Evolutionary conservation across 2,797 vertebrate genomes (phyloP).

Genomic region (Adrianichthys oophorus): DNA sequence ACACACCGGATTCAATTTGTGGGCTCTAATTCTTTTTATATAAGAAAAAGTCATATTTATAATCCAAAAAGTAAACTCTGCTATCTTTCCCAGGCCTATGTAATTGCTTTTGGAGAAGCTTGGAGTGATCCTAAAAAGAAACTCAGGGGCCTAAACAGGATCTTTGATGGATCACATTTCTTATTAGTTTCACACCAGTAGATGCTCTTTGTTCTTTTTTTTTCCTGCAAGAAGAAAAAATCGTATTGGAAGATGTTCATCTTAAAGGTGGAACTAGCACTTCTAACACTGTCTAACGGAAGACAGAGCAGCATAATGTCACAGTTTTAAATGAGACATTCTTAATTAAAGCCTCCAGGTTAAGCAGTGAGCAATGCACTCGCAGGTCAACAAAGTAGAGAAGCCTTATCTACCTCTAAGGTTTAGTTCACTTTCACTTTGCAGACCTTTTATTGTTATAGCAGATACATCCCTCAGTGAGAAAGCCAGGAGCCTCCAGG

Average conservation of each 20-base stretch:
- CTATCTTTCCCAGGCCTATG: constrained; percentile 18
- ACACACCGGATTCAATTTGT: not conserved
- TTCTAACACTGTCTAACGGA: constrained; percentile 20
- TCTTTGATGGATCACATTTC: constrained; percentile 33
- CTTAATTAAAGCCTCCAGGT: constrained; percentile 28
- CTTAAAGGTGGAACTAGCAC: constrained; percentile 14
- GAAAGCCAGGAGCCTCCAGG: constrained; percentile 52
- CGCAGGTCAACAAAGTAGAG: too few species aligned
- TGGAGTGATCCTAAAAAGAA: constrained; percentile 19
- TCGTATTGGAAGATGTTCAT: constrained; percentile 3
- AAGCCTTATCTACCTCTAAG: too few species aligned
- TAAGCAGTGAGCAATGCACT: constrained; percentile 18
- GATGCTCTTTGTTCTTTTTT: constrained; percentile 6
- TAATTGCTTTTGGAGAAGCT: constrained; percentile 29
- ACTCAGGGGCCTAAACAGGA: constrained; percentile 5
- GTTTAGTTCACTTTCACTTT: constrained; percentile 19
- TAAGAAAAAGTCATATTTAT: constrained; percentile 23
- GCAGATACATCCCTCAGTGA: constrained; percentile 43
- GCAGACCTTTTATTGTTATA: constrained; percentile 32
- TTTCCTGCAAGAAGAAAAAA: not conserved
- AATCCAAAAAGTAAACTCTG: constrained; percentile 17
- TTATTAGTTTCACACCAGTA: constrained; percentile 26
- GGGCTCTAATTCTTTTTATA: constrained; percentile 4
- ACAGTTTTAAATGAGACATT: constrained; percentile 9
- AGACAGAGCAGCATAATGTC: constrained; percentile 3